Evolutionary conservation across 64 coral and sea anemone genomes (phyloP).

Genomic region (Montipora cactus): DNA sequence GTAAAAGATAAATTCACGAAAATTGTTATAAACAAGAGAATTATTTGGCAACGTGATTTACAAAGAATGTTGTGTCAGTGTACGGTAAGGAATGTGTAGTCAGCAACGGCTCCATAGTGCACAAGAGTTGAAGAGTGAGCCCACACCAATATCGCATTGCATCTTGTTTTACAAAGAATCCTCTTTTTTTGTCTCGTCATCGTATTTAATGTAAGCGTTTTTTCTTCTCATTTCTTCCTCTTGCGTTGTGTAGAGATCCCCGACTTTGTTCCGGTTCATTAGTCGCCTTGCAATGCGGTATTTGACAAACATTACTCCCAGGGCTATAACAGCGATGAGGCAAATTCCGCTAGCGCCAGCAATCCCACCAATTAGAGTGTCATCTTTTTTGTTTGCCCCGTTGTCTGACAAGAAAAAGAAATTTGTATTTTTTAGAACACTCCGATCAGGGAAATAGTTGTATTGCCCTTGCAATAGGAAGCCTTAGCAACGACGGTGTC

Average conservation of each 20-base stretch:
- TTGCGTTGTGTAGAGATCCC: constrained; percentile 11
- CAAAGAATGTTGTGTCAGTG: too few relatives aligned
- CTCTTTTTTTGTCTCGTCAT: background rate
- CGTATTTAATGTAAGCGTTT: constrained; percentile 16
- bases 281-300: constrained; percentile 31
- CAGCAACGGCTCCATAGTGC: too few relatives aligned
- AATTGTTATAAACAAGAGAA: too few relatives aligned
- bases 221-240: constrained; percentile 5
- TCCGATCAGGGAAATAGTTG: background rate
- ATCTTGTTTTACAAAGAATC: constrained; percentile 4
- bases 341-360: constrained; percentile 12
- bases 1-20: too few relatives aligned
- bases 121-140: too few relatives aligned
- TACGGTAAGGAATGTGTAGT: too few relatives aligned
- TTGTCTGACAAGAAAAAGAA: background rate
- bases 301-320: constrained; percentile 27
- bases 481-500: too few relatives aligned
- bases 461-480: background rate
- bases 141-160: too few relatives aligned
- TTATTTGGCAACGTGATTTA: too few relatives aligned
- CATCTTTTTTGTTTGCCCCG: background rate
- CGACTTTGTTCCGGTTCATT: constrained; percentile 36
- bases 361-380: background rate
- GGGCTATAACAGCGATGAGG: background rate
- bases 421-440: background rate